Conservation (phyloP, 2,888 invertebrate species). For the Artemia sp. region DNA sequence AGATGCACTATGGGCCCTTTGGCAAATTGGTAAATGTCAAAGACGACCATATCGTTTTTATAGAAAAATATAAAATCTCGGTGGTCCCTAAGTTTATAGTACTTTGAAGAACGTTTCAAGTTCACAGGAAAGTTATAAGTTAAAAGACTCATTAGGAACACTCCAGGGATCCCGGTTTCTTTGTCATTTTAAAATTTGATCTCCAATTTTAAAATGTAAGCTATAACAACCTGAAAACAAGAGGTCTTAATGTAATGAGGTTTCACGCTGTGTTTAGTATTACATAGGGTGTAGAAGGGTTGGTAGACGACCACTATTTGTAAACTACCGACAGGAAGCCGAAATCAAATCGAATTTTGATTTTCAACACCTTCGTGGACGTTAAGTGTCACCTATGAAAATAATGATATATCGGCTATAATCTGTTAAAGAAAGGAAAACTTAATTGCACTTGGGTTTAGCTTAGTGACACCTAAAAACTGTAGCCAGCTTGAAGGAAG, state of each 20-base stretch:
- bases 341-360: slow-evolving; percentile 1
- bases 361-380: neutral
- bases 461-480: too few relatives aligned
- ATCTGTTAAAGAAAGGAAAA: too few relatives aligned
- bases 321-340: slow-evolving; percentile 10
- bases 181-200: slow-evolving; percentile 8
- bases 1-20: too few relatives aligned
- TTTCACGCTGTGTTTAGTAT: neutral
- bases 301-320: neutral
- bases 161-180: neutral
- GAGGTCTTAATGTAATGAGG: slow-evolving; percentile 15
- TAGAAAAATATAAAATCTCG: too few relatives aligned
- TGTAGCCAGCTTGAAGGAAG: too few relatives aligned
- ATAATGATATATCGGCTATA: too few relatives aligned
- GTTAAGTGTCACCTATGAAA: neutral
- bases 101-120: too few relatives aligned
- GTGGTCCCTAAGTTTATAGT: too few relatives aligned
- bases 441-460: too few relatives aligned
- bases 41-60: too few relatives aligned
- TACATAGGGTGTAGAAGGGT: neutral
- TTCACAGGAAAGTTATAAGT: too few relatives aligned
- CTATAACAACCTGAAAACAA: neutral
- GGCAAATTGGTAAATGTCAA: too few relatives aligned
- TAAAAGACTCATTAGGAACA: neutral
- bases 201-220: slow-evolving; percentile 14